Base-by-base conservation (phyloP, 2,888 invertebrate genomes). In the Chloroclysta siterata region DNA sequence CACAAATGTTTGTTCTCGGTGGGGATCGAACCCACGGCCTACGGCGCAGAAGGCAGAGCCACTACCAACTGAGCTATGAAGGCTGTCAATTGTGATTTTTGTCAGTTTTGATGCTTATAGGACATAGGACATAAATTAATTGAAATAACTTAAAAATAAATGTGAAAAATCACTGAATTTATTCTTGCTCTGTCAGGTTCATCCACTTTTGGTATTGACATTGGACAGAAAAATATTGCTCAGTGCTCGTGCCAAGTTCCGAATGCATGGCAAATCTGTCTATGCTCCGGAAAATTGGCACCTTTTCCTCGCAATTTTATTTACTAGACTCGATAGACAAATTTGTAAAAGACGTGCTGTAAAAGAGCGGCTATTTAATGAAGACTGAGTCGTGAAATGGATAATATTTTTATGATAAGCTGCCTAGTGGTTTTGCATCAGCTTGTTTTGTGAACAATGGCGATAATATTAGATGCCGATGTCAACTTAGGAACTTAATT, bases 241-340 rank as follows among this genome's bases (percentile, higher is more conserved):
- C 70, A 72, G 69, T 70, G 53, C 69, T 75, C 71, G 74, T 83
- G 83, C 84, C 85, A 86, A 86, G 82, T 84, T 80, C 72, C 69
- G 74, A 73, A 77, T 69, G 75, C 75, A 68, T 79, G 70, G 77
- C 76, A 81, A 82, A 83, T 82, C 77, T 77, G 80, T 78, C 79
- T 78, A 75, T 75, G 78, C 73, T 66, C 72, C 70, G 79, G 79
- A 80, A 84, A 82, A 84, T 83, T 84, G 82, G 80, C 75, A 76
- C 74, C 72, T 80, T 78, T 76, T 72, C 58, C 74, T 64, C 63
- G 65, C 70, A 76, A 81, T 80, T 81, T 82, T 82, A 80, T 84
- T 83, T 78, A 79, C 75, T 73, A 57, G 68, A 56, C 65, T 64
- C 62, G 55, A 61, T 60, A 56, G 55, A 60, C 53, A 50, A 68